Percentiles rank a stretch among this genome's conserved stretches.
phyloP scores from a whole-genome alignment of 2,888 invertebrate genomes.

The Nebria salina region DNA sequence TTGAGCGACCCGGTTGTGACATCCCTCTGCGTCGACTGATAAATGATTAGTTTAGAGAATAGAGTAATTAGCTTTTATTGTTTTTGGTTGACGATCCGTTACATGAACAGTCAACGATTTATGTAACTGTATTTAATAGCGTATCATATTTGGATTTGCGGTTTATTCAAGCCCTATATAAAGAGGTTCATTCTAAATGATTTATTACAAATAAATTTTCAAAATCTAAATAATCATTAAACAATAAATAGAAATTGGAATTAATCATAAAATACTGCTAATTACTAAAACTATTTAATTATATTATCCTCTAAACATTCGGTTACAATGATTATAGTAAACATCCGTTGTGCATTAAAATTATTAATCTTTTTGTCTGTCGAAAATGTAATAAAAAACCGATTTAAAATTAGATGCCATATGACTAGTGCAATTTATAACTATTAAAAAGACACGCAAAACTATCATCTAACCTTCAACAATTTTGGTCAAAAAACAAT shows the following conservation, averaged over 20 bases:
- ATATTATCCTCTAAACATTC: not conserved
- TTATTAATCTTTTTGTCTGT: not conserved
- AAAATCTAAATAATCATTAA: too few relatives aligned
- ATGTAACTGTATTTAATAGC: not conserved
- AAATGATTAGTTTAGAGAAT: conserved; percentile 41
- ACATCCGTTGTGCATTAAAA: not conserved
- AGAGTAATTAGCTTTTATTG: conserved; percentile 43
- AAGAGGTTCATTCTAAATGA: too few relatives aligned
- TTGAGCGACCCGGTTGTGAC: not conserved
- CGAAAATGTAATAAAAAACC: not conserved
- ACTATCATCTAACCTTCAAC: not conserved
- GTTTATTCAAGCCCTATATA: too few relatives aligned
- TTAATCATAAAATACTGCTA: not conserved
- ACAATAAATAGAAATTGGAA: too few relatives aligned
- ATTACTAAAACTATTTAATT: not conserved
- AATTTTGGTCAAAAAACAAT: not conserved
- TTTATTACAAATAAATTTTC: too few relatives aligned
- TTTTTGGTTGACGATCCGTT: conserved; percentile 13
- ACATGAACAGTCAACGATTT: not conserved
- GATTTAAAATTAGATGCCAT: not conserved
- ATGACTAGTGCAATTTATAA: not conserved
- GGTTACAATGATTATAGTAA: not conserved
- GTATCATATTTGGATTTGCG: not conserved
- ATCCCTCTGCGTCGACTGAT: conserved; percentile 20
- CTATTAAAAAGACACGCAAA: not conserved